Evolutionary conservation across 2,888 invertebrate species (phyloP), one percentile per base, ranked within the genome.

Genomic region (Hydropsyche betteni): DNA sequence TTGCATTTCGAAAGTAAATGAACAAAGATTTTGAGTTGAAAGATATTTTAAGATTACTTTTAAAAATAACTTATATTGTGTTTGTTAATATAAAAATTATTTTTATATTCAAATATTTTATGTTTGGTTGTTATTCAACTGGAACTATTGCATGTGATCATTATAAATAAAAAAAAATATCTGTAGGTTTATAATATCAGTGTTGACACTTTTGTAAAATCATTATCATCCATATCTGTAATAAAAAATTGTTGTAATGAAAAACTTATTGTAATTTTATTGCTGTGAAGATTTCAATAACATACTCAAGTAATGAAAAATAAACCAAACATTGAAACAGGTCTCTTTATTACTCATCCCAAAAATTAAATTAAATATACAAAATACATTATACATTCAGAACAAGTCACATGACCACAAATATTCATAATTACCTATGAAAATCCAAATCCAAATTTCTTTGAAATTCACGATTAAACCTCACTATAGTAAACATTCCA

Each of bases 51-150:
- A 50, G 69, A 34, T 12, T 69, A 69, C 12, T 69, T 69, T 53
- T 69, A 53, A 12, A 12, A 33, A 24, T 52, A 33, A 33, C 24
- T 69, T 69, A 24, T 50, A 52, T 69, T 69, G 53, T 69, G 52
- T 52, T 53, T 53, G n/a, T 69, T 69, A 52, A 69, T 6, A 69
- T 69, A 53, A n/a, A 51, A 53, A 52, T 53, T 51, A 69, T 69
- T 74, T 44, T 74, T 55, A 34, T 74, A 74, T 61, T 44, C 24
- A 74, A 74, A 74, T 38, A 61, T 34, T 34, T 72, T 64, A 34
- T 64, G 64, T 64, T 64, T 64, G 64, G 64, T 64, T 64, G n/a
- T 36, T 64, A 36, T 64, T 36, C 36, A 36, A 36, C 36, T 58
- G 24, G 12, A 38, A 36, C 68, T 61, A 61, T 61, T 72, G 44